phyloP scores from a whole-genome alignment of 2,888 invertebrate species.

The Mantis religiosa region DNA sequence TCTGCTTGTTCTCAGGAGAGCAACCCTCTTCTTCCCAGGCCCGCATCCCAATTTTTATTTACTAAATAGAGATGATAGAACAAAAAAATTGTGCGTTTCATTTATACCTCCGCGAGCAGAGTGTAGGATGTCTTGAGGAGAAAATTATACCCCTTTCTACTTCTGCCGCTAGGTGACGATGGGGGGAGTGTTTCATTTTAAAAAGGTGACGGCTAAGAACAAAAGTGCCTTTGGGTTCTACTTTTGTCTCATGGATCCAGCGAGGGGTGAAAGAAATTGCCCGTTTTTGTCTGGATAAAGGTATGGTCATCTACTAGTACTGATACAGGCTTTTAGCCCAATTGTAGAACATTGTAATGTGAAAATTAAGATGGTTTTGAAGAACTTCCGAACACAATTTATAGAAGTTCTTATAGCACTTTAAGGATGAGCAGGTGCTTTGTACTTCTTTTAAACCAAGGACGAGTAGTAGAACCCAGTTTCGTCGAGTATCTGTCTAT shows the following conservation, averaged over 20 bases:
- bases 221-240: not conserved
- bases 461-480: no score
- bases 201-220: slow-evolving; percentile 9
- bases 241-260: not conserved
- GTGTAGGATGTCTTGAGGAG: slow-evolving; percentile 17
- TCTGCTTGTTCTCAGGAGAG: not conserved
- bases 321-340: not conserved
- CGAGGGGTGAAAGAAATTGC: not conserved
- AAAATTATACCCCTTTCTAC: slow-evolving; percentile 17
- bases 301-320: not conserved
- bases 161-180: not conserved
- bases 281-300: not conserved
- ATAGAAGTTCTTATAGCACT: no score
- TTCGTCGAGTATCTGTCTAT: no score
- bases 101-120: slow-evolving; percentile 5
- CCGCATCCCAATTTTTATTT: not conserved
- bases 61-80: not conserved
- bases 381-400: no score
- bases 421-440: no score
- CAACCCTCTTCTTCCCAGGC: not conserved
- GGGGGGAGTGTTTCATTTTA: not conserved
- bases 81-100: slow-evolving; percentile 17
- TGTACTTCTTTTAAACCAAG: no score
- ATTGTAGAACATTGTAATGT: not conserved
- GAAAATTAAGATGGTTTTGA: no score